A percentile compares a stretch with the other conserved stretches of the same genome.
phyloP scores from a whole-genome alignment of 2,113 vertebrate genomes.

The Caranx melampygus region DNA sequence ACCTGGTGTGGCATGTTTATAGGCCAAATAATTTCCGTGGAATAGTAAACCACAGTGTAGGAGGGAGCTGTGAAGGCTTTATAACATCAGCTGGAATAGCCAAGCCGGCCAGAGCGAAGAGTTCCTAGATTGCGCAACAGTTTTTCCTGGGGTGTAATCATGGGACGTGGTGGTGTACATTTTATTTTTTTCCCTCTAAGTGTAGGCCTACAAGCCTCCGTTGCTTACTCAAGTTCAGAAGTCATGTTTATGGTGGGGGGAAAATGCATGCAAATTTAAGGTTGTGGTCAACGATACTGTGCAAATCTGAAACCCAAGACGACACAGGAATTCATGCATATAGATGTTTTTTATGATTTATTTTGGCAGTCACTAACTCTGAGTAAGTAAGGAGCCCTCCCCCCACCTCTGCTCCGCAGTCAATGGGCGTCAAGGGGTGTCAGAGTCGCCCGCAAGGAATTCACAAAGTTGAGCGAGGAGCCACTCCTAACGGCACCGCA shows the following conservation, averaged over 20 bases:
- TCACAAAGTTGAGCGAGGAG: constrained; percentile 41
- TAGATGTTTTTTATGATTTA: constrained; percentile 61
- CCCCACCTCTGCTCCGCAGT: neutral
- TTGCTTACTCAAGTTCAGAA: constrained; percentile 17
- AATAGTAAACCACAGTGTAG: constrained; percentile 29
- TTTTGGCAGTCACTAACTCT: constrained; percentile 69
- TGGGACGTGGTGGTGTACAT: neutral
- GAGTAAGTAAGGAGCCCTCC: constrained; percentile 54
- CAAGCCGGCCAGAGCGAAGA: neutral
- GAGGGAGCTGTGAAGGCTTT: constrained; percentile 2
- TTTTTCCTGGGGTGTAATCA: neutral
- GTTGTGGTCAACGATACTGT: constrained; percentile 27
- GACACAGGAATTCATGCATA: constrained; percentile 61
- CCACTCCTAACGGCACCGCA: constrained; percentile 53
- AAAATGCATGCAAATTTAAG: constrained; percentile 23
- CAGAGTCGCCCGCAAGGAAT: constrained; percentile 62
- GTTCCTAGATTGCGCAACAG: neutral
- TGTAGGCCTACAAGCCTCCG: neutral
- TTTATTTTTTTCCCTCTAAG: neutral
- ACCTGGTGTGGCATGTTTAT: constrained; percentile 45
- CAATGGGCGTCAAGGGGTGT: constrained; percentile 38
- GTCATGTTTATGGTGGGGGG: neutral
- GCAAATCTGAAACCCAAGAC: constrained; percentile 10
- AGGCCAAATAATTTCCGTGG: constrained; percentile 45
- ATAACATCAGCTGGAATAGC: neutral